Percentiles rank a stretch among this genome's conserved stretches.
Evolutionary conservation across 2,797 vertebrate genomes (phyloP).

Genomic region (Oophaga sylvatica): DNA sequence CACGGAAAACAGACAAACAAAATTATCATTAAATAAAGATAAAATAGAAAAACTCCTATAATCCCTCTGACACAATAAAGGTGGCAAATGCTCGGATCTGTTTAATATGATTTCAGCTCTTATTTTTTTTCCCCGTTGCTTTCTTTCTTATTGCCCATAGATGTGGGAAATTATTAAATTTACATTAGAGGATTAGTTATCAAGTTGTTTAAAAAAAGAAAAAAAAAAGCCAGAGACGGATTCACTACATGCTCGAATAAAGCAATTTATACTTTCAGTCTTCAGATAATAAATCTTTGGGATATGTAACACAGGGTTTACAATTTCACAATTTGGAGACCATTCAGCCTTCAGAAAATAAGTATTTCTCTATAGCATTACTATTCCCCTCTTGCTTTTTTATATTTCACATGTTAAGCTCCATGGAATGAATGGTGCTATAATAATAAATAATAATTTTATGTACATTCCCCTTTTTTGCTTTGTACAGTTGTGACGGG

Average conservation of each 20-base stretch:
- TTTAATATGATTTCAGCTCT: background rate
- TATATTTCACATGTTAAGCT: no score
- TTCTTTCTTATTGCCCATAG: background rate
- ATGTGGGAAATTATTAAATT: background rate
- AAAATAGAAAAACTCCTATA: background rate
- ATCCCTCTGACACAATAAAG: background rate
- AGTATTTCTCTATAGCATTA: no score
- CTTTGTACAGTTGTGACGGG: background rate
- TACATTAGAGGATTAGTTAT: background rate
- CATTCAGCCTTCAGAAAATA: no score
- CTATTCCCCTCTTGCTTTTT: no score
- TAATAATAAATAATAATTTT: no score
- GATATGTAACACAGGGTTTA: no score
- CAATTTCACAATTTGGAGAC: no score
- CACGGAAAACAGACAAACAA: background rate
- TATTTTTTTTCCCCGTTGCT: background rate
- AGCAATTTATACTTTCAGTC: no score
- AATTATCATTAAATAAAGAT: constrained; percentile 1
- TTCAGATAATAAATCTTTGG: no score
- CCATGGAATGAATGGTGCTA: no score
- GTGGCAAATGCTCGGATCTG: background rate
- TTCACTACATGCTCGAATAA: no score
- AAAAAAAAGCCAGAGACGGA: no score
- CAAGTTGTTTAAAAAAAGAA: background rate
- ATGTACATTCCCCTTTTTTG: background rate